Percentiles rank a stretch among this genome's conserved stretches.
Evolutionary conservation across 1,140 invertebrate genomes (phyloP).

Genomic region (Xylocopa sonorina): DNA sequence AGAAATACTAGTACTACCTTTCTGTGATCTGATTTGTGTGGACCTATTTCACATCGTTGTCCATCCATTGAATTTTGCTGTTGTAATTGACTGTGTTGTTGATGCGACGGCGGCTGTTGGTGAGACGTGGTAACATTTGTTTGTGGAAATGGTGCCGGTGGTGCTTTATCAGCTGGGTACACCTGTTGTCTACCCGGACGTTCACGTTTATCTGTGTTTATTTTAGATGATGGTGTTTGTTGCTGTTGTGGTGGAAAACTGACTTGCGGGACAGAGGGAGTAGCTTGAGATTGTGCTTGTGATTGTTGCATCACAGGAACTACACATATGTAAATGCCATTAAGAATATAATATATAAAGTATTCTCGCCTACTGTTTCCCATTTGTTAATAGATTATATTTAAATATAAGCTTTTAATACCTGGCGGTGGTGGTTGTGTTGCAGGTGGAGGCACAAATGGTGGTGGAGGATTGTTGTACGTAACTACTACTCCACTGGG

Average conservation of each 20-base stretch:
- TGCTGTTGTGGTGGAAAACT: conserved; percentile 67
- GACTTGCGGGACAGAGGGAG: conserved; percentile 76
- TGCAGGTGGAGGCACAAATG: conserved; percentile 76
- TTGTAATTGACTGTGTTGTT: conserved; percentile 69
- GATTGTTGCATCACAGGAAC: conserved; percentile 76
- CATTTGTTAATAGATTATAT: neutral
- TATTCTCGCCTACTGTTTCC: too few relatives aligned
- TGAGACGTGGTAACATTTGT: conserved; percentile 72
- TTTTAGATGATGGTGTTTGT: conserved; percentile 70
- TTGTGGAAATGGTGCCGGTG: conserved; percentile 79
- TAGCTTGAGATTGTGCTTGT: conserved; percentile 77
- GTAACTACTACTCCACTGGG: conserved; percentile 79
- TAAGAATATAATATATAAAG: neutral
- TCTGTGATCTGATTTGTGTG: conserved; percentile 76
- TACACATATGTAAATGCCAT: conserved; percentile 11
- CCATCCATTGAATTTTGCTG: conserved; percentile 75
- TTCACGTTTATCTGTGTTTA: conserved; percentile 78
- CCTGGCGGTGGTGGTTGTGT: conserved; percentile 74
- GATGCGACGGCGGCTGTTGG: conserved; percentile 68
- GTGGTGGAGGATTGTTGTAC: conserved; percentile 78
- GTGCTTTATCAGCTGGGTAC: conserved; percentile 76
- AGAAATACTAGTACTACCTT: conserved; percentile 71
- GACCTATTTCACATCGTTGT: conserved; percentile 73
- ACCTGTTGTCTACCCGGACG: conserved; percentile 77
- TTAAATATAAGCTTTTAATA: conserved; percentile 38